phyloP scores from a whole-genome alignment of 2,888 invertebrate species.

The Drosophila quinaria region DNA sequence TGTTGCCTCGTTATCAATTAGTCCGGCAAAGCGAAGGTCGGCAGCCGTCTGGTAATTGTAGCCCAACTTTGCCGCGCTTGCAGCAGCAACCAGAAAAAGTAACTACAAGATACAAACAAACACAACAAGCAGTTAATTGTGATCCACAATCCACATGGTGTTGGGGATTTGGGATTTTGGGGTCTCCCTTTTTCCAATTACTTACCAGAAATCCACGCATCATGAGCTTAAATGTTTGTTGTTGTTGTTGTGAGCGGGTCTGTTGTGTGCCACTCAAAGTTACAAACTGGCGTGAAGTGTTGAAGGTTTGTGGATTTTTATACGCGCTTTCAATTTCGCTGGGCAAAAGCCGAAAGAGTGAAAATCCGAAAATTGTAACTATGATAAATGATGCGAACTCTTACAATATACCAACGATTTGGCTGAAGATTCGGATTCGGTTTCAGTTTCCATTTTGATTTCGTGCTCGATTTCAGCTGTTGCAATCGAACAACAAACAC shows the following conservation, averaged over 20 bases:
- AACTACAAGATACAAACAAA: constrained; percentile 44
- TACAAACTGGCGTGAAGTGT: constrained; percentile 55
- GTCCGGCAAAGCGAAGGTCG: constrained; percentile 66
- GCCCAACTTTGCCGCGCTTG: constrained; percentile 67
- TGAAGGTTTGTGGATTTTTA: constrained; percentile 57
- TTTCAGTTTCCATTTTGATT: constrained; percentile 51
- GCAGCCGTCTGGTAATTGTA: constrained; percentile 68
- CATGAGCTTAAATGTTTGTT: constrained; percentile 36
- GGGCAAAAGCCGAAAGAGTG: constrained; percentile 35
- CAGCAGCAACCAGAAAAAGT: constrained; percentile 61
- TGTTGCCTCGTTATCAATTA: constrained; percentile 65
- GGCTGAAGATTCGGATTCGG: constrained; percentile 38
- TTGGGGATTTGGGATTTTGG: not conserved
- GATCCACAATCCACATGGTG: not conserved
- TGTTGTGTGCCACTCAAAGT: constrained; percentile 41
- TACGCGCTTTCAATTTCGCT: constrained; percentile 51
- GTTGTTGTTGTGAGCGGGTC: constrained; percentile 29
- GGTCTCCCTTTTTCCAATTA: constrained; percentile 21
- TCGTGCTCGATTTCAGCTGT: constrained; percentile 53
- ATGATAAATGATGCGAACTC: constrained; percentile 71
- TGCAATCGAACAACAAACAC: constrained; percentile 50
- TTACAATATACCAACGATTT: constrained; percentile 55
- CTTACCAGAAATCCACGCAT: constrained; percentile 89
- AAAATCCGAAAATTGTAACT: constrained; percentile 57
- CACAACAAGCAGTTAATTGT: not conserved